Evolutionary conservation across 2,888 invertebrate genomes (phyloP), one percentile per base, ranked within the genome.

Genomic region (Leucoma salicis): DNA sequence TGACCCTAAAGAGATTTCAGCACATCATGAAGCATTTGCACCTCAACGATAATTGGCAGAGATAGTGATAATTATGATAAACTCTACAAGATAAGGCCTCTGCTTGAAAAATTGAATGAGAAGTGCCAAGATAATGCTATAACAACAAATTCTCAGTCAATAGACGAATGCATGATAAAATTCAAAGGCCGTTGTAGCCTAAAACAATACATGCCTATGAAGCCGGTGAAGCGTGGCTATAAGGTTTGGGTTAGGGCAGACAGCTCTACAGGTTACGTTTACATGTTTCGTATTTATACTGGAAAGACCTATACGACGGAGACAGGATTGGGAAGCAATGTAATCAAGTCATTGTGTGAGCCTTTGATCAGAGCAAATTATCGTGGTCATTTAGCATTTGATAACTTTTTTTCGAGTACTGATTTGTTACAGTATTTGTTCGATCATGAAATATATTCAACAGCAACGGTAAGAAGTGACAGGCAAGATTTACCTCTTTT

Each of bases 1-100:
- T 41, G 35, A 44, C 48, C 29, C 28, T 44, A 31, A 27, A 49
- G 36, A 42, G 39, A 39, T 49, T 49, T 24, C 39, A 47, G 34
- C 36, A 39, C 18, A 39, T 35, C 35, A 16, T 39, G 25, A 38
- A 39, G 34, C 39, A 14, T 31, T 39, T 47, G 34, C 42, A 46
- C 32, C 8, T 46, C 35, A 46, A 42, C 33, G 39, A 45, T 33
- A 49, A 49, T 36, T 21, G 35, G 32, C 14, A 33, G 39, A 21
- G 27, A 15, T 24, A 36, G 41, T 32, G 39, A 29, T 8, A 14
- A 29, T 10, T 29, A 29, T 12, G 29, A 29, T 29, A 29, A 29
- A 10, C 10, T 14, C 10, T 27, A 27, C n/a, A 27, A 27, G n/a
- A 10, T n/a, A 10, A 6, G 27, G 27, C 27, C 11, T 10, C 40